Base-by-base conservation (phyloP, 2,113 vertebrate genomes). In the Dunckerocampus dactyliophorus region DNA sequence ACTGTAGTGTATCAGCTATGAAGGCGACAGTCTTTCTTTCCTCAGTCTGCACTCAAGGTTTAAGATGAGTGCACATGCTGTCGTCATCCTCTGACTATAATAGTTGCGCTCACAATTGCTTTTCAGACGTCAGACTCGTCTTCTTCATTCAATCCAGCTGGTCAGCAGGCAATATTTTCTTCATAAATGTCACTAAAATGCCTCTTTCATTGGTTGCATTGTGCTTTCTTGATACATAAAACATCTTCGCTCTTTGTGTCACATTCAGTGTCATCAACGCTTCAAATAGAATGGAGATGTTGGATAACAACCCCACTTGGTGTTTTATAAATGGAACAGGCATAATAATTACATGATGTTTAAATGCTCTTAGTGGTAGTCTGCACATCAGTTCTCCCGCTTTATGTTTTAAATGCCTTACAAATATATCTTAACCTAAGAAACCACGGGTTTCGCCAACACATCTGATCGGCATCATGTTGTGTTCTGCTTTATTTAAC, bases 51-150 rank as follows among this genome's bases (percentile, higher is more conserved):
- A 57, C 62, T 76, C 59, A 71, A 50, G 65, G 66, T 65, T 79
- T 54, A 74, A 75, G 67, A 74, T 74, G 63, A 71, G 75, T 66
- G 45, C 83, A 50, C 49, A 45, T 47, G 60, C 71, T 76, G 68
- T 12, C 75, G 59, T 75, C 76, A 67, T 77, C 79, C 51, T n/a
- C 50, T 2, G 63, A 72, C 55, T 73, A 69, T 80, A 83, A 83
- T 77, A 78, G 75, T 65, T 69, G 63, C 47, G 55, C 59, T 76
- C 70, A 69, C 64, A 56, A 61, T 31, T 19, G 61, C 46, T 61
- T 59, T 63, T 72, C 61, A 63, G 60, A 57, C 62, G 59, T 81
- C 71, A 71, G 22, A 51, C 39, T n/a, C 67, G 74, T 58, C 63
- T 63, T 75, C 74, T 85, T 73, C 67, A 63, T 75, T 76, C 69